Evolutionary conservation across 2,113 vertebrate species (phyloP).

Genomic region (Oostethus manadensis): DNA sequence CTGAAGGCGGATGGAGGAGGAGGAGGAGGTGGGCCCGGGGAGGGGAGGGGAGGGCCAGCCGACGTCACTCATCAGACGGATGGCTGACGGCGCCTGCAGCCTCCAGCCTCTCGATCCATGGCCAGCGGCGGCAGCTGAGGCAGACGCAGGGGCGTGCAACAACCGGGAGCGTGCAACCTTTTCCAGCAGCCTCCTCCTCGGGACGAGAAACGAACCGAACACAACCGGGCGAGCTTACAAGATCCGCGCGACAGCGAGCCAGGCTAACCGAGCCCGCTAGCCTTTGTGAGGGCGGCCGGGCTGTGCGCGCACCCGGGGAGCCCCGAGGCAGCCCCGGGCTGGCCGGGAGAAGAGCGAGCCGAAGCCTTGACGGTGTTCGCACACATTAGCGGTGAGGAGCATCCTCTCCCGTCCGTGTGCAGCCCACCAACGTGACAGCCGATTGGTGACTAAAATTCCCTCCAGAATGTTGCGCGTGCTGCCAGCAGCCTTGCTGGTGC

Average conservation of each 20-base stretch:
- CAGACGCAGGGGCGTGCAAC: conserved; percentile 33
- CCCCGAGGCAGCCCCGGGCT: conserved; percentile 49
- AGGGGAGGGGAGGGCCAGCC: conserved; percentile 48
- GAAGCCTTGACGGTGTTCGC: conserved; percentile 41
- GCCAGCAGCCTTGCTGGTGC: conserved; percentile 63
- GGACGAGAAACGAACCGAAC: not conserved
- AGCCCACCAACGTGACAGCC: conserved; percentile 54
- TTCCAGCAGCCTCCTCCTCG: conserved; percentile 29
- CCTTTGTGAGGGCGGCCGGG: conserved; percentile 54
- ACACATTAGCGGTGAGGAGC: conserved; percentile 48
- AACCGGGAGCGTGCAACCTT: conserved; percentile 19
- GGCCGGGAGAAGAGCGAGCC: conserved; percentile 40
- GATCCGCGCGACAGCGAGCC: conserved; percentile 45
- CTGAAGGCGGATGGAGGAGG: conserved; percentile 16
- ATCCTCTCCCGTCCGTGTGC: conserved; percentile 52
- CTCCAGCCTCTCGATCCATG: conserved; percentile 56
- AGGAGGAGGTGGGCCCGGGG: conserved; percentile 6
- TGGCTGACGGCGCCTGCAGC: conserved; percentile 48
- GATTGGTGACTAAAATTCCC: conserved; percentile 57
- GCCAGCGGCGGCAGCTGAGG: conserved; percentile 59
- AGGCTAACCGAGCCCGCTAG: conserved; percentile 58
- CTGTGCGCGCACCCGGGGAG: conserved; percentile 61
- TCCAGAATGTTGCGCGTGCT: conserved; percentile 59
- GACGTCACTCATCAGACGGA: conserved; percentile 64
- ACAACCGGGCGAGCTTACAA: conserved; percentile 3